These are phyloP conservation scores for Pampus argenteus DNA, from an alignment of 2,797 vertebrate species.

Conservation along the genomic window DNA sequence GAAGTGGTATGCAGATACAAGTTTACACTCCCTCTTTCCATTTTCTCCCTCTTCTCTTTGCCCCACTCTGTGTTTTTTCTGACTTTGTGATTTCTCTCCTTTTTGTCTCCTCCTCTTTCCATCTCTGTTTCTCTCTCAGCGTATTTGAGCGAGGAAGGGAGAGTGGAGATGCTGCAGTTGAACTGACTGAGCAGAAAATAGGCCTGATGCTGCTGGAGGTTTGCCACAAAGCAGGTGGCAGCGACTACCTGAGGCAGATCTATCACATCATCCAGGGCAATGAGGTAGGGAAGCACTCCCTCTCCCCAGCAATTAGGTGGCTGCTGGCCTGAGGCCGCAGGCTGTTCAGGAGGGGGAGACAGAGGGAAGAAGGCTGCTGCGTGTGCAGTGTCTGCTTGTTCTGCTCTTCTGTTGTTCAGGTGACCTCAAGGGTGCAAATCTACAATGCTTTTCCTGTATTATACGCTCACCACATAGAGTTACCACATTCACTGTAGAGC, in stretches of 20 bases:
- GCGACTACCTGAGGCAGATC: constrained; percentile 97
- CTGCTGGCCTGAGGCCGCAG: constrained; percentile 92
- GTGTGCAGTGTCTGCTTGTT: constrained; percentile 77
- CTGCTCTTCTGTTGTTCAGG: constrained; percentile 84
- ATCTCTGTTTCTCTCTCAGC: constrained; percentile 77
- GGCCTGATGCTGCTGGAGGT: constrained; percentile 97
- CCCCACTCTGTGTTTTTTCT: constrained; percentile 21
- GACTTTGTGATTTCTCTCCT: constrained; percentile 32
- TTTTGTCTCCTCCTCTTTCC: constrained; percentile 39
- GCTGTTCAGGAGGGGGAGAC: constrained; percentile 78
- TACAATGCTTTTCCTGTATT: constrained; percentile 75
- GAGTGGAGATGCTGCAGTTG: constrained; percentile 83
- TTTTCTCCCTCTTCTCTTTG: constrained; percentile 36
- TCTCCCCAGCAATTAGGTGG: constrained; percentile 98
- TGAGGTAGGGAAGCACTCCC: constrained; percentile 98
- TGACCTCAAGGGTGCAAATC: constrained; percentile 86
- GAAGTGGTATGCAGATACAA: constrained; percentile 37
- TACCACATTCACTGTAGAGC: constrained; percentile 13
- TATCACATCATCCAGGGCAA: constrained; percentile 99
- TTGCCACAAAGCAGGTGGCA: constrained; percentile 99
- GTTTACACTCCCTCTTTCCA: constrained; percentile 22
- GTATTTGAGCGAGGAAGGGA: constrained; percentile 82
- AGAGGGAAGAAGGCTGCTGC: constrained; percentile 64
- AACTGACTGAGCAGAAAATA: constrained; percentile 99
- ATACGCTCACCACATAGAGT: constrained; percentile 35